Evolutionary conservation across 2,113 vertebrate species (phyloP).

Genomic region (Bucco capensis): DNA sequence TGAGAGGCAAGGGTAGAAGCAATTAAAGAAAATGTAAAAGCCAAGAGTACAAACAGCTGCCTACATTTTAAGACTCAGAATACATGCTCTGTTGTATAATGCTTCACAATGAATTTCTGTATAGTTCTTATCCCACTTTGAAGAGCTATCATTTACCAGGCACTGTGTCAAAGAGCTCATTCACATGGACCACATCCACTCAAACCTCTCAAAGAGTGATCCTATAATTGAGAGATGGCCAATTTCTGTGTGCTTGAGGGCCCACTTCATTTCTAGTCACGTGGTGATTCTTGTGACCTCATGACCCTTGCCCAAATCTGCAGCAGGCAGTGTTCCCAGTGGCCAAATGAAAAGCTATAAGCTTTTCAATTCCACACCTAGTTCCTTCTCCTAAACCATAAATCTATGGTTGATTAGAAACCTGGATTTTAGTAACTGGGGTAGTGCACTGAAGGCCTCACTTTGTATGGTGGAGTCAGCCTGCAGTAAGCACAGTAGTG

Average conservation of each 20-base stretch:
- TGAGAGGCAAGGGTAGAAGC: not conserved
- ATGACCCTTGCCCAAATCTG: not conserved
- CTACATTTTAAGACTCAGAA: not conserved
- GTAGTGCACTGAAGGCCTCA: not conserved
- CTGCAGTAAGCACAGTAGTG: fast-evolving
- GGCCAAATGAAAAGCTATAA: not conserved
- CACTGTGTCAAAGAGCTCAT: not conserved
- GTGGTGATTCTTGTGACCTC: not conserved
- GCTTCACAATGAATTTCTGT: not conserved
- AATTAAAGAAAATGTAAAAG: not conserved
- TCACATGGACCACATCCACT: not conserved
- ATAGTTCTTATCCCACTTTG: not conserved
- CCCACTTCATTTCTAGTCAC: not conserved
- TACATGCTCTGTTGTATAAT: not conserved
- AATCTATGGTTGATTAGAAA: not conserved
- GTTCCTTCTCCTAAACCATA: not conserved
- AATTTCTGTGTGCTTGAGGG: not conserved
- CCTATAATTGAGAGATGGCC: not conserved
- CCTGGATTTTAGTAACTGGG: not conserved
- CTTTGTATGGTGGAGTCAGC: not conserved
- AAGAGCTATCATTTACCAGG: not conserved
- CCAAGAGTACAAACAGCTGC: not conserved
- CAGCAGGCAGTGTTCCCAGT: not conserved
- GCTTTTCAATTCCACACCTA: not conserved
- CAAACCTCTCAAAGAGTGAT: not conserved